Evolutionary conservation across 1,140 invertebrate genomes (phyloP), one percentile per base, ranked within the genome.

Genomic region (Tachypleus tridentatus): DNA sequence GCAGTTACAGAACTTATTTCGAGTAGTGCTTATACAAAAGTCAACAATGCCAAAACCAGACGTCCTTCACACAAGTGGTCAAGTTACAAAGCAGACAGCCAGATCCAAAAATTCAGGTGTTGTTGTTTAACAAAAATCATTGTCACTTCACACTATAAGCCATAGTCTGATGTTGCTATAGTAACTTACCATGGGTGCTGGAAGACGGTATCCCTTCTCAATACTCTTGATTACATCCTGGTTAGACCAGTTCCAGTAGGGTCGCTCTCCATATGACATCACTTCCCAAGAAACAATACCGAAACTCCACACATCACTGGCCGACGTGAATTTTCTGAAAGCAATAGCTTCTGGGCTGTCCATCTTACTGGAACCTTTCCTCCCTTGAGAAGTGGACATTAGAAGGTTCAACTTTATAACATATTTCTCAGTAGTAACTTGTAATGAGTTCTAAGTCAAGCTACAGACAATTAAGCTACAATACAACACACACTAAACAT

Each of bases 171-270:
- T 29, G 29, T 4, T 9, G 1, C n/a, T 47, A 49, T 51, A 63
- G 29, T 9, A 50, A 67, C 70, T 70, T 72, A 79, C 92, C 90
- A 95, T 94, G 9, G 95, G 94, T 3, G 93, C 89, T 60, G 95
- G 94, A 66, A 97, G 82, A 52, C 81, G 72, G 71, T 97, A 98
- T 5, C 95, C 95, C 72, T 96, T 95, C 74, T 98, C 94, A 75
- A 98, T 97, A 65, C 93, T 95, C 74, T 97, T 96, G 73, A 99
- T 98, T 29, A 99, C 97, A 81, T 98, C 95, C 78, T 96, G 96
- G 80, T 99, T 99, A 64, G 92, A 95, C 97, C 97, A 98, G 80
- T 98, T 98, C 95, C 96, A 99, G 78, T 98, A 99, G 8, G 97
- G 97, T 61, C 97, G 81, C 76, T 99, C 96, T 4, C 97, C 97